Percentiles rank a stretch among this genome's conserved stretches.
These are phyloP conservation scores for Phyllostomus hastatus DNA, from an alignment of 2,113 vertebrate species.

Conservation along the genomic window DNA sequence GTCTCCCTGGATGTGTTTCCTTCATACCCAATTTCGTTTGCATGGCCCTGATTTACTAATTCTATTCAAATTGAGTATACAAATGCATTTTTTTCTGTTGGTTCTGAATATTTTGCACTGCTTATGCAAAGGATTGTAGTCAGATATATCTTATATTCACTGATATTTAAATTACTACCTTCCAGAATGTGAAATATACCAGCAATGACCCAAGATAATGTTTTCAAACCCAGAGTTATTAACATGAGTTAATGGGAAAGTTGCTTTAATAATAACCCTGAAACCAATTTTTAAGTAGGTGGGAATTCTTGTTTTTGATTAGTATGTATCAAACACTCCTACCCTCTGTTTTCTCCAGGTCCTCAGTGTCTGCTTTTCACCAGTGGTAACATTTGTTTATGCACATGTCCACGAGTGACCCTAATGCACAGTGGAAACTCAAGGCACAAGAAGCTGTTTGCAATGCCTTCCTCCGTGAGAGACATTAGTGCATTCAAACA, in stretches of 20 bases:
- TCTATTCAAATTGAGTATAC: slow-evolving; percentile 68
- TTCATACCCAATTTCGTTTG: slow-evolving; percentile 78
- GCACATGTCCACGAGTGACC: slow-evolving; percentile 6
- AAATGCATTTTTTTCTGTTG: slow-evolving; percentile 69
- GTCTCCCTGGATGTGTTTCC: slow-evolving; percentile 70
- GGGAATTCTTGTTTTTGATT: slow-evolving; percentile 19
- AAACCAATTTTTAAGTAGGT: slow-evolving; percentile 43
- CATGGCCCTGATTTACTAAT: slow-evolving; percentile 71
- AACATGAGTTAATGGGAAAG: slow-evolving; percentile 13
- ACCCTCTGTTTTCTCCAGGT: not conserved
- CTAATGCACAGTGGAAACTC: not conserved
- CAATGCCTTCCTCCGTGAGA: slow-evolving; percentile 30
- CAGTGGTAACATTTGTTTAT: slow-evolving; percentile 26
- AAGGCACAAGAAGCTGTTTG: not conserved
- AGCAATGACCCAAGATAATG: slow-evolving; percentile 15
- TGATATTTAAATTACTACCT: slow-evolving; percentile 73
- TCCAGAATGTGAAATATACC: slow-evolving; percentile 39
- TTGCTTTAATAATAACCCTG: slow-evolving; percentile 16
- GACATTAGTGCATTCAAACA: slow-evolving; percentile 28
- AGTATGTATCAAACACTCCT: not conserved
- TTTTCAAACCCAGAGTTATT: slow-evolving; percentile 36
- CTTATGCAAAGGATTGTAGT: slow-evolving; percentile 66
- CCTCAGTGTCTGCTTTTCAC: not conserved
- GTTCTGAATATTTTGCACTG: slow-evolving; percentile 74
- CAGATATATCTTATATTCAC: slow-evolving; percentile 66